Percentiles rank a stretch among this genome's conserved stretches.
phyloP scores from a whole-genome alignment of 92 coral and sea anemone genomes.

The Diadumene lineata region DNA sequence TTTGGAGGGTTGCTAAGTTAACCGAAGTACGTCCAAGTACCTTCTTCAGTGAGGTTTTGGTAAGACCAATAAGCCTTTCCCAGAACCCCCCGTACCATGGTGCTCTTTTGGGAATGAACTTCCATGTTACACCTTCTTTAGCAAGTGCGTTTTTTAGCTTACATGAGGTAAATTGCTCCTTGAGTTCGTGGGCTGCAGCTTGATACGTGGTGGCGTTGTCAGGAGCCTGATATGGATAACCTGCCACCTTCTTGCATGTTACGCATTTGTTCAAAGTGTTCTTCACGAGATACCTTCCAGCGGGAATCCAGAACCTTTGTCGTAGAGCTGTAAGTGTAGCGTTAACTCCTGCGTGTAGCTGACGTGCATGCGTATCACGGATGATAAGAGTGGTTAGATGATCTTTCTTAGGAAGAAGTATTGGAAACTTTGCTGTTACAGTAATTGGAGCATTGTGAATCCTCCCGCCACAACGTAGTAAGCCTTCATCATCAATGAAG shows the following conservation, averaged over 20 bases:
- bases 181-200: slow-evolving; percentile 39
- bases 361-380: neutral
- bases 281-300: slow-evolving; percentile 41
- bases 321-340: too few relatives aligned
- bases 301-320: slow-evolving; percentile 19
- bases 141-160: slow-evolving; percentile 12
- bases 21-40: slow-evolving; percentile 39
- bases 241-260: slow-evolving; percentile 23
- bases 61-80: slow-evolving; percentile 48
- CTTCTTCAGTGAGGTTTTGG: slow-evolving; percentile 38
- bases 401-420: slow-evolving; percentile 27
- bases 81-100: slow-evolving; percentile 63
- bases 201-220: slow-evolving; percentile 36
- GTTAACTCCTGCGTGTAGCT: too few relatives aligned
- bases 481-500: too few relatives aligned
- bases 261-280: slow-evolving; percentile 19
- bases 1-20: slow-evolving; percentile 21
- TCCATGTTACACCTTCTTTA: slow-evolving; percentile 37
- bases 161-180: slow-evolving; percentile 36
- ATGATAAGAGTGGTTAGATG: slow-evolving; percentile 10
- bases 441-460: slow-evolving; percentile 43
- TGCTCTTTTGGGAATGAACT: slow-evolving; percentile 53
- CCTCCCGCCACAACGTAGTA: too few relatives aligned
- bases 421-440: slow-evolving; percentile 19
- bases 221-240: slow-evolving; percentile 28